Evolutionary conservation across 1,140 invertebrate species (phyloP), one percentile per base, ranked within the genome.

Genomic region (Aphidius gifuensis): DNA sequence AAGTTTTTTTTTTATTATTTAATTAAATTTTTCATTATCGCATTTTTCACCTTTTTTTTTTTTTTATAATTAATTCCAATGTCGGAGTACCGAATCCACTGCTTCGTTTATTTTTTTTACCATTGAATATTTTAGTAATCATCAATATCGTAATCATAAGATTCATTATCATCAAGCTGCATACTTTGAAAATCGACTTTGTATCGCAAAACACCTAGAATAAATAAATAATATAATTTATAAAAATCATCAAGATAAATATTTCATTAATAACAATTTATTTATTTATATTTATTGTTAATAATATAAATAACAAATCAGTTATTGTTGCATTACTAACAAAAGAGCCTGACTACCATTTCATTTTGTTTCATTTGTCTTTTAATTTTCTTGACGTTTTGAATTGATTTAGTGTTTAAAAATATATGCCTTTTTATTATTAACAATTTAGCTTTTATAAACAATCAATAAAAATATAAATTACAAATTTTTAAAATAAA

Each of bases 181-280:
- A 98, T 88, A 77, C 91, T 92, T 79, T 98, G 95, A 87, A 99
- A 96, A 84, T 99, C 97, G 69, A 99, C 96, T 84, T 97, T 96
- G 86, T 99, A 99, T 66, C 97, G 92, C 70, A 99, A 88, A 72
- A 99, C 89, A 79, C 94, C 94, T 97, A 84, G 85, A 81, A 75
- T 70, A 63, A 66, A 66, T 61, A 68, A 65, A 51, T 16, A 61
- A 62, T 46, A 61, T 46, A 51, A 58, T 58, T 44, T 54, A 7
- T 60, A 46, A 63, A 44, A 21, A 60, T 46, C 39, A 38, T 32
- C 8, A 43, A 46, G 45, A 51, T 9, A 54, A 44, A 40, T 54
- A 61, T 11, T 6, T 50, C 1, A 40, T 9, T 59, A 40, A 59
- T 49, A 45, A 16, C 21, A 32, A 49, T 7, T 16, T n/a, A 49